These are phyloP conservation scores for Drosophila carrolli DNA, from an alignment of 1,140 invertebrate species.

Conservation along the genomic window DNA sequence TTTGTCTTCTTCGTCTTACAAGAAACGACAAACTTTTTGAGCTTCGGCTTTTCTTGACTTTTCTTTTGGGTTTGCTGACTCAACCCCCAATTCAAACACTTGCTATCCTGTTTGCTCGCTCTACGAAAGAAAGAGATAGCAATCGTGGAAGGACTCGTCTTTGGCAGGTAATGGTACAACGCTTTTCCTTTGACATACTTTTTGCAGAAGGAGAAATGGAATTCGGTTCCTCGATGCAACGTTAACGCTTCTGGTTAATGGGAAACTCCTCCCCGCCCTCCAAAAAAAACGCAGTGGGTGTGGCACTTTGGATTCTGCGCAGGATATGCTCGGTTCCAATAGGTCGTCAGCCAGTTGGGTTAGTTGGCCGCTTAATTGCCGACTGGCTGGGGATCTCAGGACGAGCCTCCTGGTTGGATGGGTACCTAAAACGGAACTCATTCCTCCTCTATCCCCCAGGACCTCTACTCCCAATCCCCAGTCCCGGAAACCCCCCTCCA, in stretches of 20 bases:
- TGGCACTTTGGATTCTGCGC: conserved; percentile 72
- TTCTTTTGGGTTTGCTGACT: conserved; percentile 44
- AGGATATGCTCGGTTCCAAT: conserved; percentile 69
- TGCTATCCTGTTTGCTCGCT: conserved; percentile 35
- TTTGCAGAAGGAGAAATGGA: conserved; percentile 12
- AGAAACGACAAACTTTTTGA: conserved; percentile 54
- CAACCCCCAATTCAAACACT: conserved; percentile 65
- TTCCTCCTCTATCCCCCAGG: conserved; percentile 1
- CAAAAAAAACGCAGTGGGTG: conserved; percentile 50
- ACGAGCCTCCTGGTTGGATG: conserved; percentile 71
- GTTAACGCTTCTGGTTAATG: conserved; percentile 75
- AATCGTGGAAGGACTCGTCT: conserved; percentile 44
- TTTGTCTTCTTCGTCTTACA: conserved; percentile 47
- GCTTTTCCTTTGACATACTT: conserved; percentile 70
- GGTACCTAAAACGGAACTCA: conserved; percentile 22
- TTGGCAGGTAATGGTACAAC: conserved; percentile 55
- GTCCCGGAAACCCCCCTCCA: not conserved
- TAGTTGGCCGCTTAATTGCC: conserved; percentile 67
- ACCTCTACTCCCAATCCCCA: not conserved
- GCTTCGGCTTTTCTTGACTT: conserved; percentile 43
- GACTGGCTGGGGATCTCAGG: conserved; percentile 44
- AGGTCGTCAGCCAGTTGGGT: conserved; percentile 55
- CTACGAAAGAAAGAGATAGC: conserved; percentile 31
- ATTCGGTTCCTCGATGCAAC: conserved; percentile 25
- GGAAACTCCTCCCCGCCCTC: conserved; percentile 15